Conservation (phyloP, 2,113 vertebrate species). For the Corythornis vintsioides region DNA sequence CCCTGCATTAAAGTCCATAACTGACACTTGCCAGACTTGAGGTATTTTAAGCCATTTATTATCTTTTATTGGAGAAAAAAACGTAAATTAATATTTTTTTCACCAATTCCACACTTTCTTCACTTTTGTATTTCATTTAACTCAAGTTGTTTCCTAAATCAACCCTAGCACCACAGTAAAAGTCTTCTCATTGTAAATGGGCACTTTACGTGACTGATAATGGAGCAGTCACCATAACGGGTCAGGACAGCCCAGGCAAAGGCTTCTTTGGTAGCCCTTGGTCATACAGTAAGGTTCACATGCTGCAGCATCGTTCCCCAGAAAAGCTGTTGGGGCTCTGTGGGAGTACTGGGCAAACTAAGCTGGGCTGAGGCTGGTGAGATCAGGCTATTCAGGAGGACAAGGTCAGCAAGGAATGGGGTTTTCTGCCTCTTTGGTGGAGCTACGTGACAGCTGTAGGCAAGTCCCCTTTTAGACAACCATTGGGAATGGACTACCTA, state of each 20-base stretch:
- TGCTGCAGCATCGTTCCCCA: fast-evolving
- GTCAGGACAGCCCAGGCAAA: background rate
- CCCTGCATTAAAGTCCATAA: background rate
- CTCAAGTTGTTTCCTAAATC: background rate
- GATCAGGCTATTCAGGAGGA: background rate
- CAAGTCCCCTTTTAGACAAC: background rate
- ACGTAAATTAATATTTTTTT: background rate
- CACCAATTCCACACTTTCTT: background rate
- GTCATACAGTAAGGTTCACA: background rate
- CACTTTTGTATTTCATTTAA: background rate
- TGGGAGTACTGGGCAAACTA: background rate
- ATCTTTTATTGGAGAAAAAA: background rate
- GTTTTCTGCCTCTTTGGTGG: background rate
- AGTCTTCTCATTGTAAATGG: background rate
- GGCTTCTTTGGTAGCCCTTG: background rate
- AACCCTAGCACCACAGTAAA: background rate
- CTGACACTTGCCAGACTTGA: background rate
- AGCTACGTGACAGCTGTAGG: background rate
- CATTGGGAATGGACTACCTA: fast-evolving
- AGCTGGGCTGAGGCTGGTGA: background rate
- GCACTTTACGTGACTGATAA: background rate
- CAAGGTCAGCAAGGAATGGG: background rate
- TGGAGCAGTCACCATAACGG: background rate
- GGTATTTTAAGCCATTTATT: background rate
- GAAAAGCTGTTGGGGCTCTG: background rate